phyloP scores from a whole-genome alignment of 2,888 invertebrate genomes.

The Ichneumon xanthorius region DNA sequence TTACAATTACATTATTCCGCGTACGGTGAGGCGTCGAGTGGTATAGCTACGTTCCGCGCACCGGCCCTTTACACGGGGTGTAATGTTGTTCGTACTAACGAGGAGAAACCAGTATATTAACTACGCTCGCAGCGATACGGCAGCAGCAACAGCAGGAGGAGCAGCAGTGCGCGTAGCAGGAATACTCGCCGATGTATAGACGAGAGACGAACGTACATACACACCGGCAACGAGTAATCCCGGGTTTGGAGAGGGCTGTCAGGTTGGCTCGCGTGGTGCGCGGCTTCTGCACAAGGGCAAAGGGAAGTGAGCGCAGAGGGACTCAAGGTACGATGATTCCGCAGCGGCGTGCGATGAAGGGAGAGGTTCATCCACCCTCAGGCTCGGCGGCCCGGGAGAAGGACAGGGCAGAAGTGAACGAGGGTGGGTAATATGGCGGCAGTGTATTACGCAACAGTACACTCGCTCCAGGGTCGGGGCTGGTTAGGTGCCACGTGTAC shows the following conservation, averaged over 20 bases:
- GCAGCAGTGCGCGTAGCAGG: constrained; percentile 8
- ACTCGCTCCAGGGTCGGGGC: constrained; percentile 73
- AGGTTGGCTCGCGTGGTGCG: constrained; percentile 67
- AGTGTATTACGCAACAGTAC: constrained; percentile 80
- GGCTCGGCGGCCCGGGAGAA: constrained; percentile 6
- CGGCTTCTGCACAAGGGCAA: constrained; percentile 55
- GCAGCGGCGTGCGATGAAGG: constrained; percentile 27
- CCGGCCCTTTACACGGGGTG: constrained; percentile 63
- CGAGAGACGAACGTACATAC: constrained; percentile 28
- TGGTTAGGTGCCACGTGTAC: constrained; percentile 74
- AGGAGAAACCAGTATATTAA: constrained; percentile 82
- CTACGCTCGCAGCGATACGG: constrained; percentile 68
- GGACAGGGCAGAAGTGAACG: constrained; percentile 50
- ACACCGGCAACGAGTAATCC: constrained; percentile 46
- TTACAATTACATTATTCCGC: constrained; percentile 71
- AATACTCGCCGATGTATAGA: constrained; percentile 14
- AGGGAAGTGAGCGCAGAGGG: constrained; percentile 35
- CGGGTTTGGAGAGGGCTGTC: constrained; percentile 69
- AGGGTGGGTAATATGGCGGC: constrained; percentile 75
- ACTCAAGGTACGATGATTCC: constrained; percentile 4
- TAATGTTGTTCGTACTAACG: constrained; percentile 79
- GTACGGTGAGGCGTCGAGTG: constrained; percentile 48
- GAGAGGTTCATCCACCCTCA: constrained; percentile 28
- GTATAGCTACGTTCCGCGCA: constrained; percentile 34
- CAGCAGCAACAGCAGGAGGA: constrained; percentile 54